Conservation (phyloP, 2,797 vertebrate species). For the Huso huso region DNA sequence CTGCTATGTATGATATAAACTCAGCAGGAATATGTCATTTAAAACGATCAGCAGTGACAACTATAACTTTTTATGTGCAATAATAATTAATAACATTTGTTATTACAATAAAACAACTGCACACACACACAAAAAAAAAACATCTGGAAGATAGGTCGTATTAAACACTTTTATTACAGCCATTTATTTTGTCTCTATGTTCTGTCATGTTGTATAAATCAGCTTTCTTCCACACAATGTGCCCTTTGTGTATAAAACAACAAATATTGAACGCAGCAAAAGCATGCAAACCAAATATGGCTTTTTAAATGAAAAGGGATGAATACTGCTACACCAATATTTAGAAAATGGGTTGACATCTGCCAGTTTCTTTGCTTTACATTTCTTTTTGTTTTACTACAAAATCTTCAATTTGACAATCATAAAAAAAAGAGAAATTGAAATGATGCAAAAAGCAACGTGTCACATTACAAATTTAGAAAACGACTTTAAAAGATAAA, state of each 20-base stretch:
- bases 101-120: neutral
- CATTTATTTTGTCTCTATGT: conserved; percentile 2
- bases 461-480: conserved; percentile 42
- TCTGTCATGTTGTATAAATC: neutral
- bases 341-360: neutral
- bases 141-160: conserved; percentile 4
- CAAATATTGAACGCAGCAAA: conserved; percentile 20
- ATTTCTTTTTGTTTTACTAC: neutral
- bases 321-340: conserved; percentile 51
- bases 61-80: neutral
- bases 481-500: conserved; percentile 29
- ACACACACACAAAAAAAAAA: conserved; percentile 4
- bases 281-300: conserved; percentile 50
- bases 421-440: conserved; percentile 11
- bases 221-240: neutral
- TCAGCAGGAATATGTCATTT: neutral
- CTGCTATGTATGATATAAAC: neutral
- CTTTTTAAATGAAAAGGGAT: conserved; percentile 57
- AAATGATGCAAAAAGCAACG: conserved; percentile 12
- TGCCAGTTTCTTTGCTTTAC: no score
- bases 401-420: neutral
- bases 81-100: neutral
- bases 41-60: neutral
- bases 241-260: neutral
- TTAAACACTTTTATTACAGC: conserved; percentile 20